Percentiles rank a stretch among this genome's conserved stretches.
These are phyloP conservation scores for Periophthalmus magnuspinnatus DNA, from an alignment of 2,797 vertebrate genomes.

Conservation along the genomic window DNA sequence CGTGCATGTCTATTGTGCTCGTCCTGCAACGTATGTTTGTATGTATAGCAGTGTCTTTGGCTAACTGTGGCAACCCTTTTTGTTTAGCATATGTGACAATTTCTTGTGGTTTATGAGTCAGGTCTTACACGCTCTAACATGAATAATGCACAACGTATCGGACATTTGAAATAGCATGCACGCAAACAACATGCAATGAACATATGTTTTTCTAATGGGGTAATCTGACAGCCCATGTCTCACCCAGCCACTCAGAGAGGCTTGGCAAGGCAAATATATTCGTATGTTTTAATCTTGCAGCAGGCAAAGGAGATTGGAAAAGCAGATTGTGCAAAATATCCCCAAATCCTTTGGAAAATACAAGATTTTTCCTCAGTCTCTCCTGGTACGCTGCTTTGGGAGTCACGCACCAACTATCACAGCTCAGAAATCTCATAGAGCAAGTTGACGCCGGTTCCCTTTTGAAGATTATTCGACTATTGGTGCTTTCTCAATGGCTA, in stretches of 20 bases:
- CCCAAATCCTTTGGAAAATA: constrained; percentile 33
- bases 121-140: constrained; percentile 45
- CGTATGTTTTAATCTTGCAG: constrained; percentile 39
- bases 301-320: constrained; percentile 56
- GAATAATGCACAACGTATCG: constrained; percentile 54
- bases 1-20: constrained; percentile 14
- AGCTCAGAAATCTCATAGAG: constrained; percentile 43
- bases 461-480: constrained; percentile 46
- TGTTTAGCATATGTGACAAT: constrained; percentile 17
- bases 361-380: not conserved
- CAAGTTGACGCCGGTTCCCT: constrained; percentile 28
- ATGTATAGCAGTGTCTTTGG: constrained; percentile 17
- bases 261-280: constrained; percentile 41
- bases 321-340: constrained; percentile 59
- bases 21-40: not conserved
- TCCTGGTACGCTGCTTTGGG: constrained; percentile 29
- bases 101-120: constrained; percentile 42
- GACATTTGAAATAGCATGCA: constrained; percentile 57
- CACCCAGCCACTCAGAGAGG: constrained; percentile 53
- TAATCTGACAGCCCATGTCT: constrained; percentile 66
- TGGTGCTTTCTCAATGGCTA: constrained; percentile 32
- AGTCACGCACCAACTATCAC: constrained; percentile 36
- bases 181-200: constrained; percentile 36
- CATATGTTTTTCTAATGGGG: constrained; percentile 60
- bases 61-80: constrained; percentile 29